Conservation (phyloP, 2,888 invertebrate species). For the Eugnorisma glareosa region DNA sequence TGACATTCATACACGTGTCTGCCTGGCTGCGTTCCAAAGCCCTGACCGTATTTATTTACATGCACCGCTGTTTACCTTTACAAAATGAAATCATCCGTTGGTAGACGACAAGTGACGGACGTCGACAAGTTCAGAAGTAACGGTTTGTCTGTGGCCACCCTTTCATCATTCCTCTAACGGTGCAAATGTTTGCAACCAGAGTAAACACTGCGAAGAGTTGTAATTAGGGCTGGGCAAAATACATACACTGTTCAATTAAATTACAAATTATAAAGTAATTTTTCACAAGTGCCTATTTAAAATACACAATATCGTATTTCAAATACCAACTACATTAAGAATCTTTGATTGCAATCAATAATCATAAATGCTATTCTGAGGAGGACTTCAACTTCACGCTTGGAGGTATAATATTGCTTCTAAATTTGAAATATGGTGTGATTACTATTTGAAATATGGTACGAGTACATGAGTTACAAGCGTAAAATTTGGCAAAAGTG, state of each 20-base stretch:
- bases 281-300: neutral
- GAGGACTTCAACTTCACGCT: neutral
- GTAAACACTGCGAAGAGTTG: slow-evolving; percentile 59
- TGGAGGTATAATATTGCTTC: neutral
- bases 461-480: neutral
- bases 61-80: slow-evolving; percentile 65
- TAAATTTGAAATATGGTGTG: neutral
- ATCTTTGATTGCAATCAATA: neutral
- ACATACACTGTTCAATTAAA: neutral
- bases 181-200: slow-evolving; percentile 51
- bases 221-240: slow-evolving; percentile 5
- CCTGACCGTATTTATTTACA: slow-evolving; percentile 62
- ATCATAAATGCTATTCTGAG: neutral
- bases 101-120: slow-evolving; percentile 65
- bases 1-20: slow-evolving; percentile 19
- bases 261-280: neutral
- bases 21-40: slow-evolving; percentile 69
- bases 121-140: slow-evolving; percentile 42
- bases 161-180: slow-evolving; percentile 50
- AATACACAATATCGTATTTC: neutral
- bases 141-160: slow-evolving; percentile 43
- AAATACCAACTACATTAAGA: neutral
- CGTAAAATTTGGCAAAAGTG: neutral
- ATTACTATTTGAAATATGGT: neutral
- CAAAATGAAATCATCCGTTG: slow-evolving; percentile 59